Evolutionary conservation across 2,888 invertebrate genomes (phyloP).

Genomic region (Drosophila kanekoi): DNA sequence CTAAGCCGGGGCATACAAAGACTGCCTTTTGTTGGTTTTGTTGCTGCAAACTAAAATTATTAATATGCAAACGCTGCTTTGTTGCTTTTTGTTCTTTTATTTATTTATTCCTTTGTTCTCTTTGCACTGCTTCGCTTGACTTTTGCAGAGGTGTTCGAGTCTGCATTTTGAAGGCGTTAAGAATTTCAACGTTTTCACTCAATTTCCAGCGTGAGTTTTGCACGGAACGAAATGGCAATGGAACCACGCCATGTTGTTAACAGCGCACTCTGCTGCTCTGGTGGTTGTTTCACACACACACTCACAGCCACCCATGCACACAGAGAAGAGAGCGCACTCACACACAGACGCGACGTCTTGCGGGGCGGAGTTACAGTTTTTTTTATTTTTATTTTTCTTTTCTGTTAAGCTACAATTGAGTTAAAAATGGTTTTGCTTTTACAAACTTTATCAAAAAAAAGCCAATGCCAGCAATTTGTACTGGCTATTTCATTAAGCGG

Average conservation of each 20-base stretch:
- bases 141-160: conserved; percentile 40
- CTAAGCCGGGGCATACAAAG: conserved; percentile 56
- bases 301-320: conserved; percentile 7
- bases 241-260: conserved; percentile 82
- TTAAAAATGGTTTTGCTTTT: conserved; percentile 16
- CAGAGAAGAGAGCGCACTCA: conserved; percentile 9
- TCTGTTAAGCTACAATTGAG: conserved; percentile 18
- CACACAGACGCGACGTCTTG: conserved; percentile 34
- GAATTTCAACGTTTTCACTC: conserved; percentile 49
- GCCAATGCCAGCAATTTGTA: conserved; percentile 51
- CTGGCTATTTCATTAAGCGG: conserved; percentile 66
- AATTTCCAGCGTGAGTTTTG: conserved; percentile 42
- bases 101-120: conserved; percentile 17
- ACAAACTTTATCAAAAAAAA: conserved; percentile 37
- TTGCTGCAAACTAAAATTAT: conserved; percentile 60
- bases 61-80: conserved; percentile 56
- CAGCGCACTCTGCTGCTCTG: conserved; percentile 33
- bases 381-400: neutral
- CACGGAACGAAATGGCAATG: conserved; percentile 65
- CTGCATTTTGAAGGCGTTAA: conserved; percentile 63
- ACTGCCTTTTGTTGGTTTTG: conserved; percentile 29
- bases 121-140: conserved; percentile 3
- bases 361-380: conserved; percentile 58
- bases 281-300: conserved; percentile 50
- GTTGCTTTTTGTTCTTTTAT: conserved; percentile 14